phyloP scores from a whole-genome alignment of 1,140 invertebrate genomes.

The Atta colombica region DNA sequence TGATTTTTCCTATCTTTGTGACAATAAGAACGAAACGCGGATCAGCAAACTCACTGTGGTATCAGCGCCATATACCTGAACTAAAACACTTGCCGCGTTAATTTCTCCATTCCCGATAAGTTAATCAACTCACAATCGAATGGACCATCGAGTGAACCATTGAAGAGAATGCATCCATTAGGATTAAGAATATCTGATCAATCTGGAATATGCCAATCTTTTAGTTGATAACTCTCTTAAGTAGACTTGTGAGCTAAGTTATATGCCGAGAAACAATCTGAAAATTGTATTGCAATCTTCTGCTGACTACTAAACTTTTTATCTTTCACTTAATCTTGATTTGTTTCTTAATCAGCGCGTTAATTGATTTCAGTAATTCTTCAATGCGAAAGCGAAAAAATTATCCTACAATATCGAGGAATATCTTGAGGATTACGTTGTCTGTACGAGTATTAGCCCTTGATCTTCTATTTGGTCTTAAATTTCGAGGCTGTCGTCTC shows the following conservation, averaged over 20 bases:
- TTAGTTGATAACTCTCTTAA: background rate
- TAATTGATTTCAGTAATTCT: background rate
- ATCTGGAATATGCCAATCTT: background rate
- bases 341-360: background rate
- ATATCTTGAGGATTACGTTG: constrained; percentile 54
- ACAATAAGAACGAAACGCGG: background rate
- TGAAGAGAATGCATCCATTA: background rate
- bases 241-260: background rate
- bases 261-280: background rate
- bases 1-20: background rate
- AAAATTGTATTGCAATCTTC: background rate
- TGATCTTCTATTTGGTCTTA: constrained; percentile 47
- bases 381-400: background rate
- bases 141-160: background rate
- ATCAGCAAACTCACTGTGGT: constrained; percentile 10
- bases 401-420: background rate
- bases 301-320: background rate
- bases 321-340: background rate
- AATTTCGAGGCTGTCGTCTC: constrained; percentile 57
- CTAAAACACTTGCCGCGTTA: constrained; percentile 28
- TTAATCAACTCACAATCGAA: constrained; percentile 16
- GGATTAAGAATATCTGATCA: background rate
- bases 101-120: background rate
- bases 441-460: constrained; percentile 36
- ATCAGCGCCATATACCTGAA: constrained; percentile 11